phyloP scores from a whole-genome alignment of 2,797 vertebrate species.

The Limosa lapponica region DNA sequence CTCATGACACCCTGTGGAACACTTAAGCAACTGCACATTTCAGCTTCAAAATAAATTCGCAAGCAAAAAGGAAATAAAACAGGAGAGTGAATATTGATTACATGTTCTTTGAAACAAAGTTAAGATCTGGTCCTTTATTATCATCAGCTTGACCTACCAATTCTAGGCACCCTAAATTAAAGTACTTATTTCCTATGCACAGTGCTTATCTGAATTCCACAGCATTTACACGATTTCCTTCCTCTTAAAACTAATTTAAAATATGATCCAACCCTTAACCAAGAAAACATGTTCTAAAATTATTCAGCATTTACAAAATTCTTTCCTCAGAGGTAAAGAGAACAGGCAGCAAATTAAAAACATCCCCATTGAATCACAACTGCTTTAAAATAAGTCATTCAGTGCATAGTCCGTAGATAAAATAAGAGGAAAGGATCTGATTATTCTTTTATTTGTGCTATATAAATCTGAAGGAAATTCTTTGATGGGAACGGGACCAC shows the following conservation, averaged over 20 bases:
- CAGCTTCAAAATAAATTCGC: conserved; percentile 15
- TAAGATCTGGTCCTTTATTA: conserved; percentile 47
- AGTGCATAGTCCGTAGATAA: background rate
- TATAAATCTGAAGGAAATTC: background rate
- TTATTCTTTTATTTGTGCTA: conserved; percentile 44
- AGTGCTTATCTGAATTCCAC: conserved; percentile 74
- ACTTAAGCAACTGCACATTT: conserved; percentile 70
- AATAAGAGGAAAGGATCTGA: conserved; percentile 20
- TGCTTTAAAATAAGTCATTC: conserved; percentile 13
- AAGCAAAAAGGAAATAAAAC: conserved; percentile 17
- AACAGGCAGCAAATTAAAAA: conserved; percentile 75
- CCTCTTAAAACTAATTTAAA: conserved; percentile 77
- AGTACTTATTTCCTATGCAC: conserved; percentile 57
- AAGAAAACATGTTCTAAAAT: conserved; percentile 78
- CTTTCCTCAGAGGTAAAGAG: conserved; percentile 73
- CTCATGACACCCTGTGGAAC: conserved; percentile 81
- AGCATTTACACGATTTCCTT: conserved; percentile 76
- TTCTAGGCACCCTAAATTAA: conserved; percentile 62
- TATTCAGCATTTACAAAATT: conserved; percentile 76
- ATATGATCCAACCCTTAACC: conserved; percentile 75
- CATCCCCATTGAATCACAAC: conserved; percentile 58
- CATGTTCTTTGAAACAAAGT: conserved; percentile 29
- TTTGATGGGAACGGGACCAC: background rate
- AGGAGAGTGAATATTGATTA: conserved; percentile 50
- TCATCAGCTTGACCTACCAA: conserved; percentile 52